These are phyloP conservation scores for Corapipo altera DNA, from an alignment of 2,113 vertebrate genomes.

Conservation along the genomic window DNA sequence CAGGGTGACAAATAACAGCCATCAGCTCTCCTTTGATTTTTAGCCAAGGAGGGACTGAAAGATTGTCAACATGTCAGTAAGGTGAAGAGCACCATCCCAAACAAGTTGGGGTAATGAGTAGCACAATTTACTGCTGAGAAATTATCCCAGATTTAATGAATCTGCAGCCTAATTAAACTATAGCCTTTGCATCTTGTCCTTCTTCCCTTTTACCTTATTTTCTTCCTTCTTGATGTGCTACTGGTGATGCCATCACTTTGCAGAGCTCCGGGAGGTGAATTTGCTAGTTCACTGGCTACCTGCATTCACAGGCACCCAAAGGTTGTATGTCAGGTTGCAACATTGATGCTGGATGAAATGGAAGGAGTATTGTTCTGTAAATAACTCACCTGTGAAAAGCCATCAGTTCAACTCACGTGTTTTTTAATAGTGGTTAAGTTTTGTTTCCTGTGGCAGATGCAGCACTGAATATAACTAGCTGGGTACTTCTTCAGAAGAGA, in stretches of 20 bases:
- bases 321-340: background rate
- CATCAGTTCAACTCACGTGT: background rate
- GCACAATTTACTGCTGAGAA: background rate
- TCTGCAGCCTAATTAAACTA: background rate
- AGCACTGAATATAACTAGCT: background rate
- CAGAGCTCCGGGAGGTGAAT: background rate
- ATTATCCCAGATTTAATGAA: background rate
- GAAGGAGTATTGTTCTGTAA: background rate
- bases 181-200: background rate
- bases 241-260: background rate
- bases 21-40: background rate
- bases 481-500: background rate
- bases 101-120: background rate
- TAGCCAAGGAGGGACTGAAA: background rate
- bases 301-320: background rate
- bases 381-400: background rate
- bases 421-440: background rate
- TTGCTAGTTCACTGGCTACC: background rate
- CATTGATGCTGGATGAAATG: background rate
- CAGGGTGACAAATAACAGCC: background rate
- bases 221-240: background rate
- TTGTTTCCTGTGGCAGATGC: background rate
- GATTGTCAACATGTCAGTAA: background rate
- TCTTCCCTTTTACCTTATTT: background rate
- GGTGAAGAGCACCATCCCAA: background rate